Base-by-base conservation (phyloP, 2,797 vertebrate species). In the Sebastes minor region DNA sequence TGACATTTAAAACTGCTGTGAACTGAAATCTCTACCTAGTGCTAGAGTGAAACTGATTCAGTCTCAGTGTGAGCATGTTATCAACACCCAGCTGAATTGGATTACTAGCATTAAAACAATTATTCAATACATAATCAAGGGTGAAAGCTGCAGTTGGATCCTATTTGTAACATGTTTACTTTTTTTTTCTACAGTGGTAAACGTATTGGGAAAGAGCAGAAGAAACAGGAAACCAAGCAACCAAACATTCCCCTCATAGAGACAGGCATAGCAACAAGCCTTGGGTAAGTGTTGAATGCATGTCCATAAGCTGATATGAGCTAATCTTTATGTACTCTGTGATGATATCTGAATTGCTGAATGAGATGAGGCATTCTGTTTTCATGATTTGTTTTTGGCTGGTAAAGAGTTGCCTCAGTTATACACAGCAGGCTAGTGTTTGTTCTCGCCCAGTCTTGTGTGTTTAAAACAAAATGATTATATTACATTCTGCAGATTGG, bases 191-290 rank as follows among this genome's bases (percentile, higher is more conserved):
- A 2, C 78, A 95, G 94, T 52, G 46, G 67, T 20, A 85, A 85
- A 80, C 56, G 27, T 20, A 70, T 65, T 8, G 85, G 78, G 49
- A 46, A 73, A 52, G 86, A 90, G 63, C 88, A 94, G 67, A 96
- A 94, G 77, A 96, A 95, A 86, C 95, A 92, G 77, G 95, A 95
- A 62, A 93, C 79, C 80, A 95, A 96, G 23, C 88, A 92, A 69
- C 85, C 80, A 14, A 93, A 72, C 35, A 88, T 96, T 88, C 91
- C 97, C 28, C 95, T 97, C 82, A 92, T 98, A 90, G 97, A 99
- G 67, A 96, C 84, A 23, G 95, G 97, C 85, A 91, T 97, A 57
- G 97, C 98, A 53, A 96, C 97, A 4, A 96, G 25, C 68, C 96
- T 98, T 18, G 98, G 98, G 98, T 98, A 88, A 93, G 94, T 88